Evolutionary conservation across 2,888 invertebrate genomes (phyloP).

Genomic region (Eledona agricola): DNA sequence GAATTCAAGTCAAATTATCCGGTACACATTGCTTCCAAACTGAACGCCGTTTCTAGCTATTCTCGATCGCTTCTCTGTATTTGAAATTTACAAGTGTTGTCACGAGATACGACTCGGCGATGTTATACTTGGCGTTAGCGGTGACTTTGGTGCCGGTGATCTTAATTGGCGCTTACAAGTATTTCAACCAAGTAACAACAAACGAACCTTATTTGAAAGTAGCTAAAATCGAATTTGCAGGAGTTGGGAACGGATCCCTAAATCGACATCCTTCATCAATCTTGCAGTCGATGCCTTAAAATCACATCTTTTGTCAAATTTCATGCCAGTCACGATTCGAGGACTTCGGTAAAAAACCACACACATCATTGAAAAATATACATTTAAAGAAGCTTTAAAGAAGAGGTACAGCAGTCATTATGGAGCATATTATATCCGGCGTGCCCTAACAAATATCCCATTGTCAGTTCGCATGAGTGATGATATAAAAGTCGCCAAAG

Average conservation of each 20-base stretch:
- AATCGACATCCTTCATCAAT: too few species aligned
- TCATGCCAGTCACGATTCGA: slow-evolving; percentile 26
- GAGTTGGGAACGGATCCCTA: too few species aligned
- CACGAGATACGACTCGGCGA: not conserved
- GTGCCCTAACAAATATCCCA: slow-evolving; percentile 12
- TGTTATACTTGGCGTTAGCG: not conserved
- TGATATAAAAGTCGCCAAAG: slow-evolving; percentile 5
- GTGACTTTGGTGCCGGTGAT: slow-evolving; percentile 4
- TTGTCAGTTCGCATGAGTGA: slow-evolving; percentile 5
- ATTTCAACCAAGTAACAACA: too few species aligned
- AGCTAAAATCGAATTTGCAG: too few species aligned
- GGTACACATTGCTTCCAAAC: not conserved
- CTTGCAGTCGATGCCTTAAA: too few species aligned
- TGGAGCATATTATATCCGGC: slow-evolving; percentile 21
- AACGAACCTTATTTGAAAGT: too few species aligned
- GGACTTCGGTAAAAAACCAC: slow-evolving; percentile 25
- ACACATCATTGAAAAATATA: slow-evolving; percentile 22
- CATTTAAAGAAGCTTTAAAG: slow-evolving; percentile 28
- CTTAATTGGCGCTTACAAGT: too few species aligned
- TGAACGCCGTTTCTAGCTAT: slow-evolving; percentile 4
- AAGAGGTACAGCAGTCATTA: slow-evolving; percentile 25
- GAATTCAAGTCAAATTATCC: slow-evolving; percentile 1
- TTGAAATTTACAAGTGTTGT: slow-evolving; percentile 8
- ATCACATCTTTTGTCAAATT: slow-evolving; percentile 13
- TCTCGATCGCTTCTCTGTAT: slow-evolving; percentile 4